A percentile compares a stretch with the other conserved stretches of the same genome.
Conservation (phyloP, 35 echinoderm and acorn worm genomes). For the Lytechinus variegatus region DNA sequence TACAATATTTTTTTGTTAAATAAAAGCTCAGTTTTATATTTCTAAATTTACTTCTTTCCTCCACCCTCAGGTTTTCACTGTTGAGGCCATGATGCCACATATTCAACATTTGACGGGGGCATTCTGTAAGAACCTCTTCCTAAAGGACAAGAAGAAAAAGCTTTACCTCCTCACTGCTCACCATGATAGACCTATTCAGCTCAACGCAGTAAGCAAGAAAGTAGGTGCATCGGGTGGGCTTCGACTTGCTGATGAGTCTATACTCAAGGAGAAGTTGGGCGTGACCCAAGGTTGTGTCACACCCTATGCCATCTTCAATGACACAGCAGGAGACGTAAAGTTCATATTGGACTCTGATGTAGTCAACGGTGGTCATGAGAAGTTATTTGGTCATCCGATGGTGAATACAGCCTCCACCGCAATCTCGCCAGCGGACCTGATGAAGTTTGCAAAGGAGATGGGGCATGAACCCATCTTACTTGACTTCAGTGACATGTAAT, state of each 20-base stretch:
- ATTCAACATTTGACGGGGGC: slow-evolving; percentile 62
- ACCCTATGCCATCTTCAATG: slow-evolving; percentile 87
- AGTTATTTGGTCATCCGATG: slow-evolving; percentile 84
- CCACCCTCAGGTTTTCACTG: slow-evolving; percentile 84
- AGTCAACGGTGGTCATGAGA: slow-evolving; percentile 67
- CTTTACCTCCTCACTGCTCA: slow-evolving; percentile 81
- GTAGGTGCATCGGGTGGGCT: slow-evolving; percentile 86
- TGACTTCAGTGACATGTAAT: slow-evolving; percentile 58
- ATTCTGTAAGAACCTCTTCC: slow-evolving; percentile 84
- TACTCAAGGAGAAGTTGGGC: slow-evolving; percentile 81
- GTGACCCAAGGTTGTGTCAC: slow-evolving; percentile 93
- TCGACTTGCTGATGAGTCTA: slow-evolving; percentile 88
- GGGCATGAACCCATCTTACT: slow-evolving; percentile 84
- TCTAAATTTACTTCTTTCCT: too few relatives aligned
- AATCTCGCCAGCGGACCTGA: slow-evolving; percentile 77
- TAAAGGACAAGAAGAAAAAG: slow-evolving; percentile 93
- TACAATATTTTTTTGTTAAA: too few relatives aligned
- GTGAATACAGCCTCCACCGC: slow-evolving; percentile 79
- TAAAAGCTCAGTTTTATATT: too few relatives aligned
- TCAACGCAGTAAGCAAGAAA: slow-evolving; percentile 72
- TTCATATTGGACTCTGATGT: slow-evolving; percentile 80
- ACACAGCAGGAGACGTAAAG: slow-evolving; percentile 76
- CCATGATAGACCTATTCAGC: slow-evolving; percentile 63
- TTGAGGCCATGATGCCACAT: slow-evolving; percentile 92
- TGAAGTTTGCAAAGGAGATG: slow-evolving; percentile 76